Evolutionary conservation across 2,113 vertebrate species (phyloP).

Genomic region (Pipra filicauda): DNA sequence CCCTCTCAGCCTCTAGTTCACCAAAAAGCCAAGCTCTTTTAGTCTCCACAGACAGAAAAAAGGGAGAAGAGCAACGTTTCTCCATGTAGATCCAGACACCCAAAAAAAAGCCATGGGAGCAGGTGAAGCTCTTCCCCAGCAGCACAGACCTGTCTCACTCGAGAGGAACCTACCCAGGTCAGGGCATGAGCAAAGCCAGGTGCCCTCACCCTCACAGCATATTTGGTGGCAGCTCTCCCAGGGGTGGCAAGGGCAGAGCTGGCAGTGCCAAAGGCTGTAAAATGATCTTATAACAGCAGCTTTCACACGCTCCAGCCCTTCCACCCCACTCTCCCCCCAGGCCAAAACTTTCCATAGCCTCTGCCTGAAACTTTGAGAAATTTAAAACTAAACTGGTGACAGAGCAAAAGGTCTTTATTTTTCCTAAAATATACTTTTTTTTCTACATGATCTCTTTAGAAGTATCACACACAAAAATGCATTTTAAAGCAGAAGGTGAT

Average conservation of each 20-base stretch:
- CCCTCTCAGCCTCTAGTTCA: background rate
- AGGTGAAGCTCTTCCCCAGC: background rate
- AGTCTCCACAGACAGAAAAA: background rate
- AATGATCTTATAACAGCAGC: background rate
- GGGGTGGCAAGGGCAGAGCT: background rate
- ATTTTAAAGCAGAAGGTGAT: background rate
- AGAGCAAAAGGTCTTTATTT: background rate
- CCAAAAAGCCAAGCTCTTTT: background rate
- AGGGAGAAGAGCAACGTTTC: background rate
- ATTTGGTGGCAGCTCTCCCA: background rate
- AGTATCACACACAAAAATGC: background rate
- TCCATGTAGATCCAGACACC: background rate
- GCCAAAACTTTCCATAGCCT: background rate
- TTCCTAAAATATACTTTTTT: background rate
- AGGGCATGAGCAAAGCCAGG: background rate
- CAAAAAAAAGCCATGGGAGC: background rate
- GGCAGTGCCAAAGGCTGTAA: background rate
- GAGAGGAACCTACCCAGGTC: background rate
- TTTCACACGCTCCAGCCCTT: background rate
- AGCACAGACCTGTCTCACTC: background rate
- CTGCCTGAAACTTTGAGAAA: background rate
- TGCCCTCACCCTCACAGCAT: background rate
- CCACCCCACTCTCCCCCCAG: background rate
- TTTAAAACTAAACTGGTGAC: background rate
- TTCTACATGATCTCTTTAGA: background rate